These are phyloP conservation scores for Serilophus lunatus DNA, from an alignment of 2,113 vertebrate species.

Conservation along the genomic window DNA sequence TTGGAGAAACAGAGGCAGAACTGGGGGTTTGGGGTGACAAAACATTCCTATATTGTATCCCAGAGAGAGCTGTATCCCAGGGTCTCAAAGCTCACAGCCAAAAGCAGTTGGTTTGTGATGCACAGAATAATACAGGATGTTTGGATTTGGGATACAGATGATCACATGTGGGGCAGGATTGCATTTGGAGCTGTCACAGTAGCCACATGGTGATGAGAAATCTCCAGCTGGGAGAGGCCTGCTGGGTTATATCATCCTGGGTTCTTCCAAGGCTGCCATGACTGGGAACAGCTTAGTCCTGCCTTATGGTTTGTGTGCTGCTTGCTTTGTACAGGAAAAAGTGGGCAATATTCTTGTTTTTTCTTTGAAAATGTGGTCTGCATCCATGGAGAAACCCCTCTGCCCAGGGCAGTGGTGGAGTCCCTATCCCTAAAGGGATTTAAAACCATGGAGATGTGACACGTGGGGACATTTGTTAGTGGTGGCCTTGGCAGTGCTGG, in stretches of 20 bases:
- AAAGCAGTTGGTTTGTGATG: background rate
- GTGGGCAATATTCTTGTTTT: background rate
- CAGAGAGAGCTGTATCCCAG: background rate
- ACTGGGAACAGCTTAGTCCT: background rate
- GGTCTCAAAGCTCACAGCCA: background rate
- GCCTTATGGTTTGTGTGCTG: background rate
- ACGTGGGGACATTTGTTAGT: background rate
- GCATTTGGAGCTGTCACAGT: background rate
- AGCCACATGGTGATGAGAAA: background rate
- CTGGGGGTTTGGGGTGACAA: background rate
- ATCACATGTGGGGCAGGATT: background rate
- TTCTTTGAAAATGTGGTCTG: background rate
- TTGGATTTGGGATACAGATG: background rate
- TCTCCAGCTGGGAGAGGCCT: background rate
- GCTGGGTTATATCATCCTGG: background rate
- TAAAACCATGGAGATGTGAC: background rate
- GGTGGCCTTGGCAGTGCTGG: background rate
- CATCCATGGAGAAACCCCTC: background rate
- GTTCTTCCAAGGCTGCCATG: background rate
- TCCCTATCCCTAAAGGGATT: background rate
- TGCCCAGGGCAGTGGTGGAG: background rate
- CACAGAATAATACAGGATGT: background rate
- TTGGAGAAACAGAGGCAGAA: background rate
- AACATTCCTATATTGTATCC: background rate
- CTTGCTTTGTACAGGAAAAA: background rate